Conservation (phyloP, 2,888 invertebrate genomes). For the Augiades crinisus region DNA sequence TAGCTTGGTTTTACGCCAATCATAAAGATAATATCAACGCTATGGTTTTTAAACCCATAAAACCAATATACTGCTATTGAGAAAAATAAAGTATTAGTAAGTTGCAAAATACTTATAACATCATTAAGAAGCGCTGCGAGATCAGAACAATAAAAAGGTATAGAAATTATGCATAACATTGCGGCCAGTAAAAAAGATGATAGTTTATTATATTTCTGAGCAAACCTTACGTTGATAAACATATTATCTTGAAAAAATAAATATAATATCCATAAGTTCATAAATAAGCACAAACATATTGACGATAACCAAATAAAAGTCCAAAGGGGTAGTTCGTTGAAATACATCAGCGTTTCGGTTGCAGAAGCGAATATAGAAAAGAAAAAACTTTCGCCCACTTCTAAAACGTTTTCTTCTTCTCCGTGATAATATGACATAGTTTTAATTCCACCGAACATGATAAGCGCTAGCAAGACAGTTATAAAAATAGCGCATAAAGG, state of each 20-base stretch:
- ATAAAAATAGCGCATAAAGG: slow-evolving; percentile 50
- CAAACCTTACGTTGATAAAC: slow-evolving; percentile 34
- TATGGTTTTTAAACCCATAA: slow-evolving; percentile 62
- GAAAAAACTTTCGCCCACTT: slow-evolving; percentile 49
- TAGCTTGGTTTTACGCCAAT: slow-evolving; percentile 66
- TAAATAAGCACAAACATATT: slow-evolving; percentile 50
- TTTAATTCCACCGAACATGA: slow-evolving; percentile 60
- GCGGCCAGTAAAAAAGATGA: slow-evolving; percentile 41
- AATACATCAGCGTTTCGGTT: slow-evolving; percentile 61
- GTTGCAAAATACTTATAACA: slow-evolving; percentile 54
- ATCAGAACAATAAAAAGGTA: slow-evolving; percentile 64
- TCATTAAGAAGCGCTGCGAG: slow-evolving; percentile 50
- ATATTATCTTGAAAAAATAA: slow-evolving; percentile 51
- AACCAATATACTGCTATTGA: slow-evolving; percentile 65
- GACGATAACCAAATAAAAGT: slow-evolving; percentile 60
- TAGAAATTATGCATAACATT: slow-evolving; percentile 43
- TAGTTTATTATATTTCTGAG: slow-evolving; percentile 41
- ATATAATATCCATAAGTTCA: slow-evolving; percentile 56
- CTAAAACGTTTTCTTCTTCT: slow-evolving; percentile 60
- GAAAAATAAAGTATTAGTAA: slow-evolving; percentile 52
- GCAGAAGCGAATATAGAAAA: slow-evolving; percentile 56
- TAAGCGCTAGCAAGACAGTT: slow-evolving; percentile 47
- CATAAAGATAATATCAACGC: slow-evolving; percentile 69
- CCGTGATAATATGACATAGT: slow-evolving; percentile 69
- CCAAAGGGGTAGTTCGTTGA: slow-evolving; percentile 54